Percentiles rank a stretch among this genome's conserved stretches.
phyloP scores from a whole-genome alignment of 2,888 invertebrate genomes.

The Halocaridina rubra region DNA sequence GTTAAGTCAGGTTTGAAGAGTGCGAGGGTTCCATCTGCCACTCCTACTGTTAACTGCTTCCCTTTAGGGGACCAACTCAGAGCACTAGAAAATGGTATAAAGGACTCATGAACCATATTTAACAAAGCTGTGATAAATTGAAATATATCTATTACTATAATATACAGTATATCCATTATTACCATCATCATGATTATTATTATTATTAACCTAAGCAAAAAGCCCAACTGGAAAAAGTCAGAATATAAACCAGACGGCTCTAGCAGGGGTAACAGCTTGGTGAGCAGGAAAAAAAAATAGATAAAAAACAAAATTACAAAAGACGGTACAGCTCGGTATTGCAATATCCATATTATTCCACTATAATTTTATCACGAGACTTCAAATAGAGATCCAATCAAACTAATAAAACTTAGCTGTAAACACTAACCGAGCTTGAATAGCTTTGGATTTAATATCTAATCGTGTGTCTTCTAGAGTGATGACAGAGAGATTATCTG shows the following conservation, averaged over 20 bases:
- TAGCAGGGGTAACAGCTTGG: too few species aligned
- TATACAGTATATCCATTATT: not conserved
- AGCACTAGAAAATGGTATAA: too few species aligned
- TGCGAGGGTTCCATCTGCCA: slow-evolving; percentile 81
- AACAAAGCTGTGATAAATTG: too few species aligned
- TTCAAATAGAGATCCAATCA: not conserved
- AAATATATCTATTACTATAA: too few species aligned
- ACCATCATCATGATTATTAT: too few species aligned
- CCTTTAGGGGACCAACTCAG: slow-evolving; percentile 71
- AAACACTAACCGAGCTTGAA: slow-evolving; percentile 43
- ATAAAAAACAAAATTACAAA: not conserved
- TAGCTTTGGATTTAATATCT: slow-evolving; percentile 21
- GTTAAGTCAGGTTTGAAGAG: slow-evolving; percentile 93
- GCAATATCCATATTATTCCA: not conserved
- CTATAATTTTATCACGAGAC: not conserved
- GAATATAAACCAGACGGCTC: too few species aligned
- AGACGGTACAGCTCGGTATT: not conserved
- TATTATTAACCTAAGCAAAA: too few species aligned
- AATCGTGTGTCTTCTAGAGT: slow-evolving; percentile 27
- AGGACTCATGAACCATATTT: too few species aligned
- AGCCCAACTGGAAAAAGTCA: too few species aligned
- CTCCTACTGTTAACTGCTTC: slow-evolving; percentile 93
- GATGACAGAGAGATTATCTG: slow-evolving; percentile 44
- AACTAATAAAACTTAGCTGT: not conserved
- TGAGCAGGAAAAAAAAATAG: not conserved